Base-by-base conservation (phyloP, 1,140 invertebrate species). In the Andricus grossulariae region DNA sequence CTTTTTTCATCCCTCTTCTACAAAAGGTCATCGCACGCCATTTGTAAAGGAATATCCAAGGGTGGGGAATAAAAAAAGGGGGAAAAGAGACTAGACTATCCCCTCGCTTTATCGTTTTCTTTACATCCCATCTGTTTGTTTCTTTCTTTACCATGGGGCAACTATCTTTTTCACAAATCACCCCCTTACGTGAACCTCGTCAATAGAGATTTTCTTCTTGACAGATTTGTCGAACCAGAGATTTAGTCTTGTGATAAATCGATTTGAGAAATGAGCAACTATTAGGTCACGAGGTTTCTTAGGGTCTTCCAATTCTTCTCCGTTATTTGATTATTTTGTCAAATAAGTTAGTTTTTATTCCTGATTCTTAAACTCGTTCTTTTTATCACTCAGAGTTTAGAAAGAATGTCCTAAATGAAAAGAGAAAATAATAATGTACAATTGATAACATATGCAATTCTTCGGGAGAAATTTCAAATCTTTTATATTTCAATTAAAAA, bases 91-190 rank as follows among this genome's bases (percentile, higher is more conserved):
- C 18, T 19, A 19, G 21, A 32, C 57, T 60, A 39, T 60, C 57
- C 32, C 16, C 32, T 66, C 1, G 15, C 25, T 66, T 32, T 66
- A 66, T 66, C 60, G 60, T 66, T 66, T 66, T 32, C 39, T 66
- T 66, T 66, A 45, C 32, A 32, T 39, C 60, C 25, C 60, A 66
- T 66, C 25, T 66, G 32, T 66, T 66, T 66, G 60, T 66, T 66
- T 66, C 25, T 66, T 39, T 66, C 60, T 66, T 66, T 16, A 16
- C 25, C 60, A 15, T 2, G 25, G 21, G 32, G 15, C 16, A n/a
- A 66, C 60, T 39, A 66, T 66, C 60, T 66, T 66, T 66, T 66
- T 66, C 60, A 66, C 60, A 39, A 66, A 66, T 66, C 60, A n/a
- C 60, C 39, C 39, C 60, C 25, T 66, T 39, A 66, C 57, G 21